Evolutionary conservation across 1,140 invertebrate species (phyloP).

Genomic region (Fopius arisanus): DNA sequence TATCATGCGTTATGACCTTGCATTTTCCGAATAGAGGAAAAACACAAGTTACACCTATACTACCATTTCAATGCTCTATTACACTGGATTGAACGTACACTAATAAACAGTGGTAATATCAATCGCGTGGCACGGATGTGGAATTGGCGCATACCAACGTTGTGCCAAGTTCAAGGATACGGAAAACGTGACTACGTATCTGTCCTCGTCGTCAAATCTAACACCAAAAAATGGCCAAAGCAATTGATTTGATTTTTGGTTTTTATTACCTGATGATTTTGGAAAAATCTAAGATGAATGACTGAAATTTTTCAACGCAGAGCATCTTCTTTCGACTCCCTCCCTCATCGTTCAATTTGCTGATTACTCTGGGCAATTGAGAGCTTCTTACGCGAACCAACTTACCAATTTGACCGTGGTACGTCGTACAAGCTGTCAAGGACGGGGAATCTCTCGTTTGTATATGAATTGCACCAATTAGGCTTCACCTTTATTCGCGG

Average conservation of each 20-base stretch:
- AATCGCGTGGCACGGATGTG: slow-evolving; percentile 39
- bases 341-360: no score
- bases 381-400: slow-evolving; percentile 34
- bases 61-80: background rate
- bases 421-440: slow-evolving; percentile 51
- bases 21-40: slow-evolving; percentile 13
- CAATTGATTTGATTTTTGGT: background rate
- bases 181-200: slow-evolving; percentile 45
- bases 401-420: slow-evolving; percentile 45
- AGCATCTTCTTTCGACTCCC: no score
- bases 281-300: no score
- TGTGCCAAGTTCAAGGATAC: slow-evolving; percentile 56
- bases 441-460: slow-evolving; percentile 55
- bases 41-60: background rate
- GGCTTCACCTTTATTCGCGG: slow-evolving; percentile 57
- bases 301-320: no score
- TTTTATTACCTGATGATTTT: background rate
- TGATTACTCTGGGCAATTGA: background rate
- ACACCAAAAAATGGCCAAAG: slow-evolving; percentile 32
- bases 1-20: slow-evolving; percentile 20
- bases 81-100: background rate
- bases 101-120: slow-evolving; percentile 34
- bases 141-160: slow-evolving; percentile 5
- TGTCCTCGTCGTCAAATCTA: slow-evolving; percentile 35
- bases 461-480: slow-evolving; percentile 62